Percentiles rank a stretch among this genome's conserved stretches.
Conservation (phyloP, 2,797 vertebrate genomes). For the Gila robusta region DNA sequence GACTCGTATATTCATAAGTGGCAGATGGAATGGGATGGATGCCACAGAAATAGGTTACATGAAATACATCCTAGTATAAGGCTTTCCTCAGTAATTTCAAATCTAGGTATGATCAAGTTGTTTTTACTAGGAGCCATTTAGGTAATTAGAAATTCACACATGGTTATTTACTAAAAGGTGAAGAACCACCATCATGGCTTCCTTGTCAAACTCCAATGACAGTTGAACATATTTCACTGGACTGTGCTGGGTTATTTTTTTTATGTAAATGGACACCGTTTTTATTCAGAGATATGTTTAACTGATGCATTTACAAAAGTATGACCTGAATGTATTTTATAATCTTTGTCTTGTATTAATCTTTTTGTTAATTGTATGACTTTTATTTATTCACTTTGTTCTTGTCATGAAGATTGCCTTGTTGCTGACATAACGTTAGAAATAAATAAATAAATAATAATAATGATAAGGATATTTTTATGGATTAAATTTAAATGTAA, state of each 20-base stretch:
- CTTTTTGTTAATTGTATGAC: neutral
- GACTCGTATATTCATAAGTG: neutral
- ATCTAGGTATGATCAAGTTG: neutral
- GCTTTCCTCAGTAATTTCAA: too few relatives aligned
- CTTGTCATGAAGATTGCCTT: neutral
- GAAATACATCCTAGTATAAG: neutral
- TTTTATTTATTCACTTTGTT: neutral
- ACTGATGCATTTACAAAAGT: too few relatives aligned
- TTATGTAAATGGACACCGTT: too few relatives aligned
- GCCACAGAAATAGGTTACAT: too few relatives aligned
- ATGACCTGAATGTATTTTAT: neutral
- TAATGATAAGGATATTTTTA: neutral
- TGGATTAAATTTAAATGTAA: neutral
- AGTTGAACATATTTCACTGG: too few relatives aligned
- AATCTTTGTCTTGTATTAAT: neutral
- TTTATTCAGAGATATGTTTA: too few relatives aligned
- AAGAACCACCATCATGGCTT: too few relatives aligned
- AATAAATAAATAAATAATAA: neutral
- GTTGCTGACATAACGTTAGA: neutral
- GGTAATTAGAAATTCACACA: neutral
- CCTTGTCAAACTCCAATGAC: too few relatives aligned
- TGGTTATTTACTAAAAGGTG: too few relatives aligned
- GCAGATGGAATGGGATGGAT: too few relatives aligned
- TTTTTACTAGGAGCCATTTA: neutral
- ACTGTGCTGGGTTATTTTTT: too few relatives aligned